Evolutionary conservation across 2,888 invertebrate species (phyloP).

Genomic region (Agrenia bidenticulata): DNA sequence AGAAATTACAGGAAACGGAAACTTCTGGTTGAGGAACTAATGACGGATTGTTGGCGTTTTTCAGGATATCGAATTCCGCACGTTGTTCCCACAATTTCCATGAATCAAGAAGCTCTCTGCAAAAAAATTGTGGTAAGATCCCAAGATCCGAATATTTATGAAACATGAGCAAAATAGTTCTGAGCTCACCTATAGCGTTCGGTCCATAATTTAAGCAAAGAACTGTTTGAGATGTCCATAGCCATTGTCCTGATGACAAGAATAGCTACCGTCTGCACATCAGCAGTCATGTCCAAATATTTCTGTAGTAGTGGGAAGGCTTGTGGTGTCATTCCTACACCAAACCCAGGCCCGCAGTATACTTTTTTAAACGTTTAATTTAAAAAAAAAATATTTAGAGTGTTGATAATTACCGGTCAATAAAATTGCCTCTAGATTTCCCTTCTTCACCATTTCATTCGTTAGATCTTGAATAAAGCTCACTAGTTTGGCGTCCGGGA

Average conservation of each 20-base stretch:
- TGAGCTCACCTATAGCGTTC: constrained; percentile 56
- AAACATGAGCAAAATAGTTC: too few species aligned
- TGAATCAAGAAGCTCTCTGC: constrained; percentile 75
- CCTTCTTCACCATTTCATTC: constrained; percentile 70
- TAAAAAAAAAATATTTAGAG: background rate
- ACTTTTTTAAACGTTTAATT: background rate
- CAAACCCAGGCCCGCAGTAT: constrained; percentile 22
- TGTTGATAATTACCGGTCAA: constrained; percentile 71
- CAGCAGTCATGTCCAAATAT: constrained; percentile 82
- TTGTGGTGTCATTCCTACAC: constrained; percentile 68
- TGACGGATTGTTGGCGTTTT: constrained; percentile 63
- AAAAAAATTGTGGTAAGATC: too few species aligned
- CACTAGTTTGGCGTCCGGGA: constrained; percentile 75
- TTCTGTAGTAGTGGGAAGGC: constrained; percentile 79
- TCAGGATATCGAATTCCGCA: constrained; percentile 82
- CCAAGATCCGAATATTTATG: background rate
- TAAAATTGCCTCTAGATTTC: constrained; percentile 79
- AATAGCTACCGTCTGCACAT: constrained; percentile 86
- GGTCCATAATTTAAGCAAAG: constrained; percentile 58
- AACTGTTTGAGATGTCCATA: constrained; percentile 65
- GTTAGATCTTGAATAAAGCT: constrained; percentile 75
- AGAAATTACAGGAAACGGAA: constrained; percentile 88
- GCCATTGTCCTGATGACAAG: constrained; percentile 76
- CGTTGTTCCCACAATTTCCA: constrained; percentile 91
- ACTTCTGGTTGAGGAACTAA: constrained; percentile 61